Evolutionary conservation across 1,140 invertebrate genomes (phyloP).

Genomic region (Anthonomus grandis): DNA sequence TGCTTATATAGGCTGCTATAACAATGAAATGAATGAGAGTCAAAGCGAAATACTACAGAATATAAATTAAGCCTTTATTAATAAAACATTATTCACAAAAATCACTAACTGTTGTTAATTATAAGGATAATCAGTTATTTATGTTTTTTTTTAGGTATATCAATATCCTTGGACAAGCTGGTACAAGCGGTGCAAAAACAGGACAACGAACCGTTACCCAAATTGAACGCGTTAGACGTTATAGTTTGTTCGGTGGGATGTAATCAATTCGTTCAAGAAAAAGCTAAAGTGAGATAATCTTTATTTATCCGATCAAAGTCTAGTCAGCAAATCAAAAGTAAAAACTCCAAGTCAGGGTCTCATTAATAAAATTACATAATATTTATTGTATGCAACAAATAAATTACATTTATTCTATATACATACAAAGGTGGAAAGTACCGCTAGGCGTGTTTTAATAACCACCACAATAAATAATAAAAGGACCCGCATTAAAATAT

Average conservation of each 20-base stretch:
- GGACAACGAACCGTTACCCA: constrained; percentile 45
- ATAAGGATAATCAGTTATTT: background rate
- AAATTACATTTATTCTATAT: too few relatives aligned
- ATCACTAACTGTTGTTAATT: background rate
- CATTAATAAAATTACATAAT: background rate
- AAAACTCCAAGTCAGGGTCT: too few relatives aligned
- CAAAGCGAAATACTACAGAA: too few relatives aligned
- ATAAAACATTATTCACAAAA: background rate
- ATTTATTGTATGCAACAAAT: too few relatives aligned
- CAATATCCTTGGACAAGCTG: constrained; percentile 70
- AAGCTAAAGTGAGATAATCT: constrained; percentile 51
- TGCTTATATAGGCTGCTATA: too few relatives aligned
- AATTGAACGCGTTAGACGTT: constrained; percentile 56
- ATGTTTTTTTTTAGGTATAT: constrained; percentile 47
- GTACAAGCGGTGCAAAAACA: constrained; percentile 55
- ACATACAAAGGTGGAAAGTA: too few relatives aligned
- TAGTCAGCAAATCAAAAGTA: too few relatives aligned
- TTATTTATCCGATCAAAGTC: too few relatives aligned
- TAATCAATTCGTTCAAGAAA: constrained; percentile 59
- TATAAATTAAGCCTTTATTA: background rate
- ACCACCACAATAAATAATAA: too few relatives aligned
- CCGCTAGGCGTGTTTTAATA: too few relatives aligned
- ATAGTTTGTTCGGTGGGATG: constrained; percentile 63
- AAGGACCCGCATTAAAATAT: too few relatives aligned
- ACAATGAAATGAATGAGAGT: too few relatives aligned